Evolutionary conservation across 2,113 vertebrate species (phyloP), one percentile per base, ranked within the genome.

Genomic region (Hylia prasina): DNA sequence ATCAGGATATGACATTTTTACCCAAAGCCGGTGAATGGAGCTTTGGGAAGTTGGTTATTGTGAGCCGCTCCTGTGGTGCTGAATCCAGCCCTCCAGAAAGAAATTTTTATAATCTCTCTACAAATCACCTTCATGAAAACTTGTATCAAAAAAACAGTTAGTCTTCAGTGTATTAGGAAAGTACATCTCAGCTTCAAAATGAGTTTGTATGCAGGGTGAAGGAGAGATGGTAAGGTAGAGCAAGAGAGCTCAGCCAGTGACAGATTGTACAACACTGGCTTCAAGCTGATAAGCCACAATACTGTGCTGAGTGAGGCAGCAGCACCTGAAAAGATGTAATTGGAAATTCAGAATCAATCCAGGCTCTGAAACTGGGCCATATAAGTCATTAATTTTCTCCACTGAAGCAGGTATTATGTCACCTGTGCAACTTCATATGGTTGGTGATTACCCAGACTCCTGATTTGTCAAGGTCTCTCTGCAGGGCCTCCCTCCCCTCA

Each of bases 401-500:
- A 39, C n/a, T 50, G 37, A 66, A 70, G 45, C 28, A 70, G 57
- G 17, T 76, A n/a, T 37, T 64, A 24, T 16, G 25, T 54, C 48
- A 77, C 28, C 24, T 4, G 2, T 23, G 24, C 21, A 79, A 51
- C 17, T 37, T 39, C 39, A 22, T 3, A 7, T 9, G 4, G 25
- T 15, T 15, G 25, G 14, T 18, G 50, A 22, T 23, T 75, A 6
- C 14, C 39, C 53, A 60, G 8, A 20, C 16, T 24, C 11, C n/a
- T 15, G 11, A 15, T 53, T 18, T 47, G 9, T 9, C 1, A 10
- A 10, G 33, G 23, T 45, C 33, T 40, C 45, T 60, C 61, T 60
- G 28, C 6, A 25, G 39, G 6, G 3, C 30, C n/a, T 53, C 39
- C 15, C 60, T 33, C 4, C 11, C 8, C 6, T n/a, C 1, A 0